A percentile compares a stretch with the other conserved stretches of the same genome.
phyloP scores from a whole-genome alignment of 2,888 invertebrate genomes.

The Eurytoma californica region DNA sequence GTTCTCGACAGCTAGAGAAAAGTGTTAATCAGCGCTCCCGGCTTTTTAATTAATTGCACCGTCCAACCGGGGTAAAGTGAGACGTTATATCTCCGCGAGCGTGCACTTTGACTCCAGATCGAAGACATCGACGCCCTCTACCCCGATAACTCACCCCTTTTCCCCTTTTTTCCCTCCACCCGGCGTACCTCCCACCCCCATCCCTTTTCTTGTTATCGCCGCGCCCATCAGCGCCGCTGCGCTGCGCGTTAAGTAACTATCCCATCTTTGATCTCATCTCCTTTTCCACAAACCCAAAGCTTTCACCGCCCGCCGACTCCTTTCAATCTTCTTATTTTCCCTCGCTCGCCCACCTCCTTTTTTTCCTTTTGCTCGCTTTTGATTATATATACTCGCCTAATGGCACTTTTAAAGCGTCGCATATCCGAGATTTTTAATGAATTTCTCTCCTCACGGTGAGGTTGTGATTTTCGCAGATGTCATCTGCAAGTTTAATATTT shows the following conservation, averaged over 20 bases:
- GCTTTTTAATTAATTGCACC: slow-evolving; percentile 49
- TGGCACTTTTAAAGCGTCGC: too few relatives aligned
- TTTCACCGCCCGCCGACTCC: background rate
- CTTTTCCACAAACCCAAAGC: slow-evolving; percentile 11
- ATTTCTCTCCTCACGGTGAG: too few relatives aligned
- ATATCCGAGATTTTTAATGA: too few relatives aligned
- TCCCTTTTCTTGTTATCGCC: slow-evolving; percentile 15
- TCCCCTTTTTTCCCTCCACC: background rate
- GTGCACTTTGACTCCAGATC: slow-evolving; percentile 40
- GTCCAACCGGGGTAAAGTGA: slow-evolving; percentile 27
- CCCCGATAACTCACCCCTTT: background rate
- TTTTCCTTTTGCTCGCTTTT: background rate
- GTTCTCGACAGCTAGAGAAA: slow-evolving; percentile 35
- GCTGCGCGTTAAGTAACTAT: slow-evolving; percentile 41
- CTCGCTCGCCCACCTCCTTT: background rate
- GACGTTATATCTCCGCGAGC: slow-evolving; percentile 32
- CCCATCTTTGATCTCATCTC: slow-evolving; percentile 43
- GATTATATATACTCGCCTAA: too few relatives aligned
- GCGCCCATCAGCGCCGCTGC: background rate
- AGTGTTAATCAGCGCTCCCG: slow-evolving; percentile 45
- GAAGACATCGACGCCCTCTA: slow-evolving; percentile 32
- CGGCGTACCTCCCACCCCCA: background rate
- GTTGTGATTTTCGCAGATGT: too few relatives aligned
- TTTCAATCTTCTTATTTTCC: background rate
- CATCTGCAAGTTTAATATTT: too few relatives aligned